A percentile compares a stretch with the other conserved stretches of the same genome.
Conservation (phyloP, 2,888 invertebrate genomes). For the Sylvicola cinctus region DNA sequence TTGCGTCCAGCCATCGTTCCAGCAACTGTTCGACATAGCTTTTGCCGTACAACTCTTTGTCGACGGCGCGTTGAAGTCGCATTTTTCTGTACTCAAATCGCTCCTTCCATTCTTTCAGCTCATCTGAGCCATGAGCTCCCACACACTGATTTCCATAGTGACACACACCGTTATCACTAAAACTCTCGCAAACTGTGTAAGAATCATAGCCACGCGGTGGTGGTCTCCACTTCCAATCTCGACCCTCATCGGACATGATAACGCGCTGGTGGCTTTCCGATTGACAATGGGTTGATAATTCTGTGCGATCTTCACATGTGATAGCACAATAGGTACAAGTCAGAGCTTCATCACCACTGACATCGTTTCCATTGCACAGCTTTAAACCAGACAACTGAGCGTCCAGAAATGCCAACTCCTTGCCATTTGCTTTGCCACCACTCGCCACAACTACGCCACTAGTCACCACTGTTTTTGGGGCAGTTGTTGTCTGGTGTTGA, state of each 20-base stretch:
- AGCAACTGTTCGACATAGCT: constrained; percentile 38
- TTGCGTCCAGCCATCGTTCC: constrained; percentile 38
- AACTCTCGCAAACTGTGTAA: constrained; percentile 40
- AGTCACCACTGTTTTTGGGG: not conserved
- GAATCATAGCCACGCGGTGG: constrained; percentile 48
- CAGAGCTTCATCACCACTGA: constrained; percentile 13
- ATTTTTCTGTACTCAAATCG: constrained; percentile 44
- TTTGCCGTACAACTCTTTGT: constrained; percentile 43
- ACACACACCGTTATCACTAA: constrained; percentile 33
- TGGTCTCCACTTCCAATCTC: constrained; percentile 44
- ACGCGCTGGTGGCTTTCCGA: constrained; percentile 40
- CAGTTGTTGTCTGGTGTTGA: constrained; percentile 1
- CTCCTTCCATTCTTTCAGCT: constrained; percentile 52
- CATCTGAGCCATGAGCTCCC: constrained; percentile 50
- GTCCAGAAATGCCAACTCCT: not conserved
- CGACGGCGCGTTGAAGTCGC: constrained; percentile 39
- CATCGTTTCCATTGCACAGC: constrained; percentile 1
- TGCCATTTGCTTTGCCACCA: not conserved
- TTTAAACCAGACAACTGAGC: not conserved
- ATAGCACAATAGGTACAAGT: constrained; percentile 36
- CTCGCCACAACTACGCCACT: too few species aligned
- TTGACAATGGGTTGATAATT: constrained; percentile 35
- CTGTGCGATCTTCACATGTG: constrained; percentile 30
- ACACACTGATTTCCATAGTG: constrained; percentile 50
- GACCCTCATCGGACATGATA: constrained; percentile 47